phyloP scores from a whole-genome alignment of 2,888 invertebrate genomes.

The Nymphalis polychloros region DNA sequence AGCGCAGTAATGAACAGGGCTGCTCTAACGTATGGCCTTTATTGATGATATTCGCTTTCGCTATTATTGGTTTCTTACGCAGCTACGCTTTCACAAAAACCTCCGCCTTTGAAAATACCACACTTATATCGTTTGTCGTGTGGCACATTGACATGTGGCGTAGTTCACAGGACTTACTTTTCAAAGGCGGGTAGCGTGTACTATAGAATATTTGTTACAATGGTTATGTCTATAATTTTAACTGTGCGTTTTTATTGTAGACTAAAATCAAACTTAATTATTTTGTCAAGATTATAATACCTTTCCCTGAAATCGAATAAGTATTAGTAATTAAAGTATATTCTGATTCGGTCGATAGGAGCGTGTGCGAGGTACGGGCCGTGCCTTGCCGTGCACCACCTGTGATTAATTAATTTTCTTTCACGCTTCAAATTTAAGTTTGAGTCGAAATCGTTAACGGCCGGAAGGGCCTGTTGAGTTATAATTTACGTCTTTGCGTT shows the following conservation, averaged over 20 bases:
- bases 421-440: constrained; percentile 73
- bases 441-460: constrained; percentile 71
- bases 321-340: not conserved
- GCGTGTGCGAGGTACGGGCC: constrained; percentile 16
- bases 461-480: constrained; percentile 77
- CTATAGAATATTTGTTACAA: constrained; percentile 2
- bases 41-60: constrained; percentile 66
- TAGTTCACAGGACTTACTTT: constrained; percentile 26
- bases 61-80: constrained; percentile 37
- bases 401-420: constrained; percentile 79
- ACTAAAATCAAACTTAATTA: too few relatives aligned
- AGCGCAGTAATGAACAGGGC: constrained; percentile 74
- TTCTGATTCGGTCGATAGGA: constrained; percentile 7
- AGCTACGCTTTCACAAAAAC: constrained; percentile 18
- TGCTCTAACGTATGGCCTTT: constrained; percentile 74
- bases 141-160: constrained; percentile 23
- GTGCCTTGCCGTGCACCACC: constrained; percentile 49
- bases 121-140: constrained; percentile 18
- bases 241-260: not conserved
- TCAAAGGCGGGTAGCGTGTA: constrained; percentile 6
- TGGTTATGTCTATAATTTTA: constrained; percentile 2
- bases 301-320: not conserved
- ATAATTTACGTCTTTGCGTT: constrained; percentile 75
- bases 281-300: too few relatives aligned
- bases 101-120: constrained; percentile 12